phyloP scores from a whole-genome alignment of 2,888 invertebrate species.

The Andrena flavipes region DNA sequence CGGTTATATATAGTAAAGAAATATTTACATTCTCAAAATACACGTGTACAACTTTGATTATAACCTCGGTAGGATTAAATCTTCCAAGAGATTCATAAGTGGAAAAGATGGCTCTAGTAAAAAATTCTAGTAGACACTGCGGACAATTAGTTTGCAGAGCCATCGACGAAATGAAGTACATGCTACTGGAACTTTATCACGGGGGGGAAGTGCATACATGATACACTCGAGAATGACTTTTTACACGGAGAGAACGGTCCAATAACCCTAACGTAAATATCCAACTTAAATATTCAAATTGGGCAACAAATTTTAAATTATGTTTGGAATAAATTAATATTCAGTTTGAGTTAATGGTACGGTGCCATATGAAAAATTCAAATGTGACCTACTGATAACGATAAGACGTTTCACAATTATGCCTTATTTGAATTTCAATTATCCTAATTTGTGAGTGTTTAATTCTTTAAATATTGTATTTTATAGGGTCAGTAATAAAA shows the following conservation, averaged over 20 bases:
- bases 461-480: no score
- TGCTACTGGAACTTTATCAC: slow-evolving; percentile 21
- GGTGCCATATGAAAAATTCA: not conserved
- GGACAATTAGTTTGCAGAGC: slow-evolving; percentile 31
- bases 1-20: no score
- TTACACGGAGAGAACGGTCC: slow-evolving; percentile 1
- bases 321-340: not conserved
- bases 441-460: no score
- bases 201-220: not conserved
- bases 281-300: not conserved
- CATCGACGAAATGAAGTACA: slow-evolving; percentile 29
- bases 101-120: no score
- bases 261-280: not conserved
- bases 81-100: no score
- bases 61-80: no score
- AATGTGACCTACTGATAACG: no score
- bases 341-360: not conserved
- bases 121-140: not conserved
- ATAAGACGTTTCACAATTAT: no score
- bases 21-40: no score
- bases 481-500: no score
- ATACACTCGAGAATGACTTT: slow-evolving; percentile 3
- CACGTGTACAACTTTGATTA: no score
- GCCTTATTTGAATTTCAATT: no score
- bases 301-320: not conserved